Conservation (phyloP, 2,888 invertebrate species). For the Macrosoma leucophasiata region DNA sequence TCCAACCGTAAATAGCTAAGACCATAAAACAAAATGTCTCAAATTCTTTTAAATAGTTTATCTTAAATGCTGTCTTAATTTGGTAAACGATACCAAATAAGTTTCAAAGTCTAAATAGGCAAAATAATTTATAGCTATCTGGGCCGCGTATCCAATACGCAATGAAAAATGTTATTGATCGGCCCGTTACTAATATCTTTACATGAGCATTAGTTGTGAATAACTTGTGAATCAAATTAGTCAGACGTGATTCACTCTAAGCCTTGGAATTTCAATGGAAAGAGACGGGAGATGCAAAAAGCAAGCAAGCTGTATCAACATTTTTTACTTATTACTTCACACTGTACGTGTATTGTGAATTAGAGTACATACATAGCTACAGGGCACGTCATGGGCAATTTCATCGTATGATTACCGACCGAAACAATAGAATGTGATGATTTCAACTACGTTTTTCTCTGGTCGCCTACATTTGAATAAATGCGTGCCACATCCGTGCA, state of each 20-base stretch:
- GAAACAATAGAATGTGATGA: constrained; percentile 41
- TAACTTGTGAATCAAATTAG: too few species aligned
- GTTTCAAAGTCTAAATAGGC: too few species aligned
- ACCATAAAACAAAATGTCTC: too few species aligned
- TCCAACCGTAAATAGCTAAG: too few species aligned
- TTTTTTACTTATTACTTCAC: constrained; percentile 1
- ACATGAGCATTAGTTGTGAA: too few species aligned
- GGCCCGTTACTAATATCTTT: too few species aligned
- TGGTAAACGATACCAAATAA: too few species aligned
- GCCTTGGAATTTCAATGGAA: constrained; percentile 27
- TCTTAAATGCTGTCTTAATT: too few species aligned
- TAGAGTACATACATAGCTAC: background rate
- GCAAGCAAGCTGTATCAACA: constrained; percentile 28
- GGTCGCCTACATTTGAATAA: constrained; percentile 24
- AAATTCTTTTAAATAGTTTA: too few species aligned
- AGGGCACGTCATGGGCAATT: constrained; percentile 39
- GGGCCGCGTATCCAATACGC: too few species aligned
- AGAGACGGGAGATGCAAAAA: constrained; percentile 18
- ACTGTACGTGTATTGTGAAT: background rate
- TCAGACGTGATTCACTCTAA: constrained; percentile 36
- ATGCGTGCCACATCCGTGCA: constrained; percentile 23
- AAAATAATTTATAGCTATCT: too few species aligned
- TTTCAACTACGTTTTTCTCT: constrained; percentile 33
- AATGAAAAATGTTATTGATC: too few species aligned
- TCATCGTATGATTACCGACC: constrained; percentile 37